Base-by-base conservation (phyloP, 2,888 invertebrate species). In the Chymomyza caudatula region DNA sequence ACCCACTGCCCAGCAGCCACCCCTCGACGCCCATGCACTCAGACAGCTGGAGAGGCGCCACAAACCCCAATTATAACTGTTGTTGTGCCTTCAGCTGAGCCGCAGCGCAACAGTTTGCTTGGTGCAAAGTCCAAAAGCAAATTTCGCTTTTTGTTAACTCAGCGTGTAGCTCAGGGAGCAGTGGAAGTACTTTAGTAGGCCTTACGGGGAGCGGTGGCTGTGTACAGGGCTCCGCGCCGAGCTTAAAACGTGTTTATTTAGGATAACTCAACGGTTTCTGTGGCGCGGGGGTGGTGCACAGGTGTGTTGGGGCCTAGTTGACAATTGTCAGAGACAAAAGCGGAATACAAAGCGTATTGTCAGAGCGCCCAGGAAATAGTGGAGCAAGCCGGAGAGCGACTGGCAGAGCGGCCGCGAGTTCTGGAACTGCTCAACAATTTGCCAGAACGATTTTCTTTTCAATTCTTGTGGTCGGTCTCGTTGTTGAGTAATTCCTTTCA, bases 201-300 rank as follows among this genome's bases (percentile, higher is more conserved):
- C n/a, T n/a, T n/a, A n/a, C n/a, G n/a, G n/a, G n/a, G 29, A 37
- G 29, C 2, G 29, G 2, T 3, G 43, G 43, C 43, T 4, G 3
- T 8, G 3, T 17, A 17, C 15, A 44, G 15, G n/a, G 4, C 37
- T 15, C 67, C 64, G 62, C 75, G 65, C 72, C 82, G 70, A 64
- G 67, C 71, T 74, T 70, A 81, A 82, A 81, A 85, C 82, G 85
- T 81, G 85, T 81, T 81, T 81, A 81, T 81, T 81, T 81, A 81
- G 80, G 80, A 81, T 81, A 85, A 81, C 85, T 85, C 75, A 77
- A 73, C 79, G 82, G 81, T 54, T 66, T 13, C 15, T 76, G 68
- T 3, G 29, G 29, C 29, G 5, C 29, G 8, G 11, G 29, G 11
- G 25, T 25, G 29, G 11, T 11, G 29, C 11, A 37, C 29, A 37